Conservation (phyloP, 2,888 invertebrate genomes). For the Oscheius sp. region DNA sequence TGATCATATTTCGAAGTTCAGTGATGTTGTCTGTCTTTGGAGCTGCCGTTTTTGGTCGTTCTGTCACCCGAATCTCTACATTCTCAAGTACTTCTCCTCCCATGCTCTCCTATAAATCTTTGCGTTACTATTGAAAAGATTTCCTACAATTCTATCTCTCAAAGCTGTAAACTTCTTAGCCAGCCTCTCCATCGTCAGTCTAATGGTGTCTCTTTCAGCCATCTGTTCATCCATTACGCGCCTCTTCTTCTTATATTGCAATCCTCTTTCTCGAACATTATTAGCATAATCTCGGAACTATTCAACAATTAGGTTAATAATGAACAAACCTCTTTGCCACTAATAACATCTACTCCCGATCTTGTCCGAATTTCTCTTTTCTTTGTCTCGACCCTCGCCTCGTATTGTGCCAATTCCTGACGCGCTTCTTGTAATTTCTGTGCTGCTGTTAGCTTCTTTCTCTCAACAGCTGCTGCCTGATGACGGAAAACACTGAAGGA, state of each 20-base stretch:
- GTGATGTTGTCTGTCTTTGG: conserved; percentile 47
- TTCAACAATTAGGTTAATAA: no score
- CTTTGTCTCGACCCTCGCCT: conserved; percentile 77
- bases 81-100: conserved; percentile 61
- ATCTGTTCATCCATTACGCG: conserved; percentile 80
- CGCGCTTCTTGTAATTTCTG: conserved; percentile 79
- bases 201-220: conserved; percentile 82
- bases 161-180: conserved; percentile 73
- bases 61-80: conserved; percentile 38
- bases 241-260: conserved; percentile 83
- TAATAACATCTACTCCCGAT: conserved; percentile 75
- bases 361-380: conserved; percentile 71
- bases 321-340: conserved; percentile 28
- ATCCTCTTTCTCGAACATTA: conserved; percentile 82
- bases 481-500: conserved; percentile 81
- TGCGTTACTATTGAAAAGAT: background rate
- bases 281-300: conserved; percentile 85
- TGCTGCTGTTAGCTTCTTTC: conserved; percentile 82
- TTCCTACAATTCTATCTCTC: conserved; percentile 75
- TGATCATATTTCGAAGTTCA: conserved; percentile 48
- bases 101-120: conserved; percentile 54
- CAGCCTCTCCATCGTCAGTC: conserved; percentile 82
- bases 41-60: conserved; percentile 68
- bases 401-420: conserved; percentile 76
- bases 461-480: conserved; percentile 78